Evolutionary conservation across 1,140 invertebrate species (phyloP).

Genomic region (Penaeus chinensis): DNA sequence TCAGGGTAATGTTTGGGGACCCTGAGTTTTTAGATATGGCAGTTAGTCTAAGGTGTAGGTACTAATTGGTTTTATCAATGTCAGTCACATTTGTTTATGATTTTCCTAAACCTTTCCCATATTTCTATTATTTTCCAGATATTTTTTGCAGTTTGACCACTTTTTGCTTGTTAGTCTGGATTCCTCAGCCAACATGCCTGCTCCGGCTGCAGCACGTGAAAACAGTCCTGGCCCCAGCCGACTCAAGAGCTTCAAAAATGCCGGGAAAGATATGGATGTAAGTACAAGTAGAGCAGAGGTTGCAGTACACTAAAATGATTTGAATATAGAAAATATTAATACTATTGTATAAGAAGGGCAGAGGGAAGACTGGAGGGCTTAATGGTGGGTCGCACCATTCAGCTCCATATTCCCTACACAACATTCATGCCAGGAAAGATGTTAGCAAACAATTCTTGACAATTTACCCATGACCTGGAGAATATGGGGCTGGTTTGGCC

Average conservation of each 20-base stretch:
- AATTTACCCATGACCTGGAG: no score
- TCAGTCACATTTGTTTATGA: no score
- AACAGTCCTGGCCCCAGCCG: slow-evolving; percentile 64
- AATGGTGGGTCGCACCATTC: no score
- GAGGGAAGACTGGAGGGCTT: no score
- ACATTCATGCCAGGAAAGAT: no score
- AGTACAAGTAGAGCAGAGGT: slow-evolving; percentile 44
- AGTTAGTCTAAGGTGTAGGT: no score
- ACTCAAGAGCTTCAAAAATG: slow-evolving; percentile 69
- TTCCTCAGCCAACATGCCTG: slow-evolving; percentile 62
- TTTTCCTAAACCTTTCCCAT: not conserved
- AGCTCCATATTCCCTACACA: no score
- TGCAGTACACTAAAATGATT: not conserved
- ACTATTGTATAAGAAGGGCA: not conserved
- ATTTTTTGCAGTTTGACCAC: not conserved
- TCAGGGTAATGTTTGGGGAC: no score
- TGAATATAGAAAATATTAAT: not conserved
- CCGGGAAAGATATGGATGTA: slow-evolving; percentile 70
- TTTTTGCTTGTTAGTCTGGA: slow-evolving; percentile 36
- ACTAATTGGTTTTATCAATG: no score
- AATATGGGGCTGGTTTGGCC: no score
- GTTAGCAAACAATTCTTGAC: no score
- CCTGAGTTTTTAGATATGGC: no score
- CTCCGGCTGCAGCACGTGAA: slow-evolving; percentile 63
- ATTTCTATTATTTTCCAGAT: not conserved